Conservation (phyloP, 2,113 vertebrate species). For the Dasyurus viverrinus region DNA sequence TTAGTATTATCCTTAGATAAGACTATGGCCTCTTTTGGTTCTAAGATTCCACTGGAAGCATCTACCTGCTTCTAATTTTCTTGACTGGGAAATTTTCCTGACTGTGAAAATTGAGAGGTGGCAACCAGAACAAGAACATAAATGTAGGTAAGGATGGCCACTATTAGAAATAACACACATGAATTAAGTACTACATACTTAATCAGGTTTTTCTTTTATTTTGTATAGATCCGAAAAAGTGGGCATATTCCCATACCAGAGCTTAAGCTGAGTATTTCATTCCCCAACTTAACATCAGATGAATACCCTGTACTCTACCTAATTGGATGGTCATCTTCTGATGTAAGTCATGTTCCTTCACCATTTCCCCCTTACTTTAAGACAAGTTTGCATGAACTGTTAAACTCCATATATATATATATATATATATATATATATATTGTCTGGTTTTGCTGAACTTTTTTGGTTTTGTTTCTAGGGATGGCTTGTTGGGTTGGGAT, state of each 20-base stretch:
- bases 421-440: neutral
- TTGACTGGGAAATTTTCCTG: neutral
- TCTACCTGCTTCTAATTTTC: neutral
- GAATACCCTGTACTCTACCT: slow-evolving; percentile 90
- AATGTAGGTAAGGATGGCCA: neutral
- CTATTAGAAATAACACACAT: neutral
- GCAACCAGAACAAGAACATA: neutral
- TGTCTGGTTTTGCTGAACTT: neutral
- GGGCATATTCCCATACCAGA: slow-evolving; percentile 85
- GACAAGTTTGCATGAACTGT: neutral
- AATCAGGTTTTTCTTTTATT: slow-evolving; percentile 36
- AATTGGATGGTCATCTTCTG: slow-evolving; percentile 82
- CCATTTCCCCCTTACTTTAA: neutral
- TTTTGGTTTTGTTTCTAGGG: neutral
- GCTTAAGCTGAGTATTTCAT: slow-evolving; percentile 88
- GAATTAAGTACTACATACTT: neutral
- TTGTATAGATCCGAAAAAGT: slow-evolving; percentile 87
- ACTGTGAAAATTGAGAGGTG: neutral
- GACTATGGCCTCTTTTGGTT: neutral
- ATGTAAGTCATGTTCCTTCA: slow-evolving; percentile 80
- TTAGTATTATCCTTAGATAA: neutral
- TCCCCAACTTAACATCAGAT: slow-evolving; percentile 85
- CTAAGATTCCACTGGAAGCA: neutral
- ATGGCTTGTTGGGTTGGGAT: neutral
- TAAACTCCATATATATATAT: neutral